Base-by-base conservation (phyloP, 2,113 vertebrate genomes). In the Solenodon paradoxus region DNA sequence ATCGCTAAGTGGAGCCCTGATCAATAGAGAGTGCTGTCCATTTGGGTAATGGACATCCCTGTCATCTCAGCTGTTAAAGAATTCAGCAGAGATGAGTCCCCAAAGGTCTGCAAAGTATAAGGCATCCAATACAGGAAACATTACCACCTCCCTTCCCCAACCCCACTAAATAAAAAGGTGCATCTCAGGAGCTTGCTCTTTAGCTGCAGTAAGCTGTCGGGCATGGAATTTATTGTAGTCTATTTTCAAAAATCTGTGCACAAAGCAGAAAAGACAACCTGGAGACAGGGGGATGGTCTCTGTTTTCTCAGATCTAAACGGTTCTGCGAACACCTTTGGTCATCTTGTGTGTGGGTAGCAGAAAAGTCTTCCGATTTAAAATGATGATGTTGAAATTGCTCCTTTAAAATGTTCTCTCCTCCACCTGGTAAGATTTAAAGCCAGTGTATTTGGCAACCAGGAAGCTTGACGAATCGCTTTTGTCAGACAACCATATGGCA, bases 21-120 rank as follows among this genome's bases (percentile, higher is more conserved):
- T 99, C 99, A 99, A 99, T 99, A 99, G 98, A 98, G 97, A 99
- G 98, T 99, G 98, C 98, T 99, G 98, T 99, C 99, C 98, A 99
- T 99, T 99, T 99, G 98, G 98, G 98, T 99, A 99, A 99, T 99
- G 99, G 99, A 99, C 98, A 98, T 98, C 96, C 97, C 95, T 98
- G 98, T 99, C 98, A 98, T 99, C 98, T 97, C 97, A 98, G 96
- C 97, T 98, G 95, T 97, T 98, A 97, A 98, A 98, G 98, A 98
- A 98, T 98, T 98, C 98, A 98, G 97, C 97, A 98, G 97, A 98
- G 97, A 98, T 98, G 98, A 98, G 98, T 99, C 99, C 98, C 99
- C 95, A 97, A 97, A 98, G 98, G 95, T 98, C 98, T 99, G 98
- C 98, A 98, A 96, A 97, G 95, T 24, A 42, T 96, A 96, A 96